Evolutionary conservation across 1,140 invertebrate genomes (phyloP), one percentile per base, ranked within the genome.

Genomic region (Octopus bimaculoides): DNA sequence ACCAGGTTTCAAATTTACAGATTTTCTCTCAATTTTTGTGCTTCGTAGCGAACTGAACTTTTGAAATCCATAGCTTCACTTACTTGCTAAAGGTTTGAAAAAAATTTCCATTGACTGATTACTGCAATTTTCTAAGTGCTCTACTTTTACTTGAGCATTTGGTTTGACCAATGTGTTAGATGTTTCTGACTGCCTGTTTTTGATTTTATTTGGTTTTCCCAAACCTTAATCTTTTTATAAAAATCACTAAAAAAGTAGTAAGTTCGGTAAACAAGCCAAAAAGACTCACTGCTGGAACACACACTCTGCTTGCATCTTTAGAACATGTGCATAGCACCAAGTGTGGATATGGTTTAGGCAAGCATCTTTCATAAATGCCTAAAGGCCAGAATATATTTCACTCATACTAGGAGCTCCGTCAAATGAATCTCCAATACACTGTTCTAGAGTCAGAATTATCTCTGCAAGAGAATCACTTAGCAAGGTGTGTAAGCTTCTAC

Each of bases 381-480:
- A 4, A 20, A 74, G 1, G 20, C 20, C 73, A 74, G 73, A 4
- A 2, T 74, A 20, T 10, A 74, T 74, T 2, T 4, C 73, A 74
- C 4, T 74, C 73, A 26, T 52, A 74, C 4, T 74, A 4, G 73
- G 10, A 14, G 73, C 73, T 74, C 73, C 4, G 20, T 74, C 41
- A 74, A 74, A 52, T 20, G 73, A 74, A 52, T 74, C 73, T 74
- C 73, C 73, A 74, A 74, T 74, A 52, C 73, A 74, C 73, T 74
- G 73, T 52, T 74, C 41, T 20, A 52, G 73, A 14, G 17, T 74
- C 17, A 74, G 41, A 9, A 2, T 26, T 52, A 74, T 17, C n/a
- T 74, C 56, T 2, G 56, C n/a, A 66, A 66, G n/a, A 14, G 61
- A 66, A 14, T 66, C 61, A 66, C 61, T 66, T n/a, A 66, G 61